phyloP scores from a whole-genome alignment of 2,797 vertebrate genomes.

The Melopsittacus undulatus region DNA sequence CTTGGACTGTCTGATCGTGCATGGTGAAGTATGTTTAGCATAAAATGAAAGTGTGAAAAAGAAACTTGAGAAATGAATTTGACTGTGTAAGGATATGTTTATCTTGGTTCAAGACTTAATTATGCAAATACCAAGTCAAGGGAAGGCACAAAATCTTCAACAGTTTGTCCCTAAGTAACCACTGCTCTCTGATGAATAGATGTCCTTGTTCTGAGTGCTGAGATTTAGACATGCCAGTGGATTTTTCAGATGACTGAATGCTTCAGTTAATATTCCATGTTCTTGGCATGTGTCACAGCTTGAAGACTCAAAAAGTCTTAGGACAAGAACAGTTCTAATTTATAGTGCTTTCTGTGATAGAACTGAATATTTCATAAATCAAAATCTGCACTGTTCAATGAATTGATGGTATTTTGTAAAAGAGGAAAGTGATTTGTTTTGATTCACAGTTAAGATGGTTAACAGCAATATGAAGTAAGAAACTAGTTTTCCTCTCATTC shows the following conservation, averaged over 20 bases:
- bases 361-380: background rate
- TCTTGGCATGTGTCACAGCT: slow-evolving; percentile 1
- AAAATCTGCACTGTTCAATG: background rate
- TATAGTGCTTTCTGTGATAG: background rate
- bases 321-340: slow-evolving; percentile 2
- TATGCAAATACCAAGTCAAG: slow-evolving; percentile 4
- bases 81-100: background rate
- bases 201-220: slow-evolving; percentile 14
- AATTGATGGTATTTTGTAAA: slow-evolving; percentile 1
- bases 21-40: background rate
- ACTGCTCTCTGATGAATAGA: slow-evolving; percentile 1
- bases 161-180: slow-evolving; percentile 18
- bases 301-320: background rate
- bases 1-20: background rate
- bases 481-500: background rate
- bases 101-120: background rate
- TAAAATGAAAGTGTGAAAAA: background rate
- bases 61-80: background rate
- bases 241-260: slow-evolving; percentile 42
- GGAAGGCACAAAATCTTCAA: slow-evolving; percentile 14
- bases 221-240: slow-evolving; percentile 31
- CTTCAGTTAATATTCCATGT: background rate
- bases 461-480: background rate
- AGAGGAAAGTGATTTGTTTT: background rate
- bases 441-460: background rate